A percentile compares a stretch with the other conserved stretches of the same genome.
These are phyloP conservation scores for Hemibagrus wyckioides DNA, from an alignment of 2,113 vertebrate species.

Conservation along the genomic window DNA sequence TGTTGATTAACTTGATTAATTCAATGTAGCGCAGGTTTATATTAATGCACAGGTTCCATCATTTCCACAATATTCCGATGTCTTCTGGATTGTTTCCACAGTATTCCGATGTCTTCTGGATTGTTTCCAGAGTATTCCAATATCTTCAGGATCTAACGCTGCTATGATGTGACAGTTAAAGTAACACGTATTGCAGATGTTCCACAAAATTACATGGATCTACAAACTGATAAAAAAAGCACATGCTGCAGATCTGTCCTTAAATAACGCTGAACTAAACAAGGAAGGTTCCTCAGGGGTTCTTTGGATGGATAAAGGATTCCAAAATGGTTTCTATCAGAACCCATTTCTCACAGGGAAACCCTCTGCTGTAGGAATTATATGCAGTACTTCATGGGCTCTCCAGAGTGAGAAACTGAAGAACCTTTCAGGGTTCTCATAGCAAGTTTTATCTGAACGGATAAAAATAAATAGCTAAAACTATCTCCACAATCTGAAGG, in stretches of 20 bases:
- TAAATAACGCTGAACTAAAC: background rate
- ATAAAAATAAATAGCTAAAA: background rate
- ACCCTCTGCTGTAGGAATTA: background rate
- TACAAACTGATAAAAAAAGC: background rate
- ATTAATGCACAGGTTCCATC: background rate
- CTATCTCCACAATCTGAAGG: too few relatives aligned
- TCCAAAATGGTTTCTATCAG: background rate
- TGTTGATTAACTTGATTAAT: too few relatives aligned
- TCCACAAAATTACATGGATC: background rate
- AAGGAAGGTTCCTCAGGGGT: background rate
- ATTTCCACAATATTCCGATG: background rate
- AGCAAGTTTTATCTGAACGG: background rate
- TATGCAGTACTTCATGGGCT: background rate
- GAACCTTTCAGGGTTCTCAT: background rate
- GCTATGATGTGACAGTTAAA: background rate
- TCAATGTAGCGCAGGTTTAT: background rate
- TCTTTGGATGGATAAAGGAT: background rate
- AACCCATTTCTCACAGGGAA: background rate
- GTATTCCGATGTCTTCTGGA: background rate
- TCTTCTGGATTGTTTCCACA: background rate
- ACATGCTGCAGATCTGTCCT: background rate
- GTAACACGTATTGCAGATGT: background rate
- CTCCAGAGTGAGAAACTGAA: background rate
- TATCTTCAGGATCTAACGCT: background rate
- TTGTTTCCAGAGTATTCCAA: background rate